Conservation (phyloP, 2,888 invertebrate species). For the Pristionchus maxplancki region DNA sequence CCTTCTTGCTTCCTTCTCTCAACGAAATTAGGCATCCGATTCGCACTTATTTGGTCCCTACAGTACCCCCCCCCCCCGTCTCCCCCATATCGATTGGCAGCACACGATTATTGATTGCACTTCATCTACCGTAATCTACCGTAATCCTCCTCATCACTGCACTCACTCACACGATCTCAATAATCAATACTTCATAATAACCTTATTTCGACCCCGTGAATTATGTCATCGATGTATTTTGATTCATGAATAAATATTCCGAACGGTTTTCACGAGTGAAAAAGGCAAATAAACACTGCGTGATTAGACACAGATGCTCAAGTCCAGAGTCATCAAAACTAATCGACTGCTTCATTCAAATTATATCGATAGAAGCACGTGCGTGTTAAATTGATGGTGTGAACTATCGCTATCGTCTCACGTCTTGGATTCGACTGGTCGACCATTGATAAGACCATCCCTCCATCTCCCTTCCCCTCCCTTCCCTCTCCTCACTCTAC, state of each 20-base stretch:
- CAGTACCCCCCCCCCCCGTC: constrained; percentile 8
- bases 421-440: constrained; percentile 3
- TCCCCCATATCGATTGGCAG: constrained; percentile 25
- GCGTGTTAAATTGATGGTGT: not conserved
- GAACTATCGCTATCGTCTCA: not conserved
- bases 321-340: not conserved
- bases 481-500: not conserved
- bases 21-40: constrained; percentile 3
- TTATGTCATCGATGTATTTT: not conserved
- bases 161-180: not conserved
- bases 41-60: constrained; percentile 5
- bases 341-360: too few species aligned
- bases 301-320: too few species aligned
- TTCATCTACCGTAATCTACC: not conserved
- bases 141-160: not conserved
- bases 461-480: not conserved
- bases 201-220: not conserved
- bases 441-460: constrained; percentile 18
- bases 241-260: not conserved
- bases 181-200: not conserved
- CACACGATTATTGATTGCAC: not conserved
- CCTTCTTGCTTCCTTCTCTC: not conserved
- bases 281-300: too few species aligned
- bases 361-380: too few species aligned
- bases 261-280: not conserved